Evolutionary conservation across 1,140 invertebrate species (phyloP).

Genomic region (Lepeophtheirus salmonis): DNA sequence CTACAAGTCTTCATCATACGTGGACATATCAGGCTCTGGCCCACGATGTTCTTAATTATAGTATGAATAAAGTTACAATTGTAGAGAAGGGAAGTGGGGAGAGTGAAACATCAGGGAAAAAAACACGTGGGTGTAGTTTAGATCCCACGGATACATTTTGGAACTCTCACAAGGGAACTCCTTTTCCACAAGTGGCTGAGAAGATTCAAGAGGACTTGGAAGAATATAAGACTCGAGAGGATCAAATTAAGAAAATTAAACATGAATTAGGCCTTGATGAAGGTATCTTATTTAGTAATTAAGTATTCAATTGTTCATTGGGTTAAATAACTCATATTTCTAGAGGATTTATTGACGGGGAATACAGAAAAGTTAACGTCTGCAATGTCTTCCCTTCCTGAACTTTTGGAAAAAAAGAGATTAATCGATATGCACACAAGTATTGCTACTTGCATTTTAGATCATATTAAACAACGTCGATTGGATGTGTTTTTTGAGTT

Average conservation of each 20-base stretch:
- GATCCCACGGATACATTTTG: slow-evolving; percentile 76
- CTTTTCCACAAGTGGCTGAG: slow-evolving; percentile 52
- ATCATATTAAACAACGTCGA: slow-evolving; percentile 66
- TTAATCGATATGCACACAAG: slow-evolving; percentile 97
- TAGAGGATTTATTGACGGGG: slow-evolving; percentile 47
- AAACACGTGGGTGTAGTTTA: slow-evolving; percentile 75
- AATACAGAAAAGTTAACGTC: slow-evolving; percentile 82
- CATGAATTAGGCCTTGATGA: slow-evolving; percentile 40
- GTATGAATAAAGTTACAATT: slow-evolving; percentile 57
- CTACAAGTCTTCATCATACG: slow-evolving; percentile 92
- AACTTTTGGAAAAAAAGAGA: slow-evolving; percentile 87
- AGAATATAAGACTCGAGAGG: slow-evolving; percentile 76
- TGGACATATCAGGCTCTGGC: slow-evolving; percentile 97
- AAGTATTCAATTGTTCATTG: neutral
- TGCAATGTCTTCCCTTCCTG: slow-evolving; percentile 84
- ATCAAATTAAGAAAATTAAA: slow-evolving; percentile 34
- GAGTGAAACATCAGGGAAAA: slow-evolving; percentile 29
- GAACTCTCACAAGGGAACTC: slow-evolving; percentile 60
- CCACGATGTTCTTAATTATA: slow-evolving; percentile 80
- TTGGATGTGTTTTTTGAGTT: slow-evolving; percentile 91
- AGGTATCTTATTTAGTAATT: neutral
- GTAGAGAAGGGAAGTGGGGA: slow-evolving; percentile 26
- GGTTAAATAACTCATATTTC: neutral
- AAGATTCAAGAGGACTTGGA: slow-evolving; percentile 95
- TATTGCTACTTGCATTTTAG: slow-evolving; percentile 57